phyloP scores from a whole-genome alignment of 2,888 invertebrate species.

The Mermis nigrescens region DNA sequence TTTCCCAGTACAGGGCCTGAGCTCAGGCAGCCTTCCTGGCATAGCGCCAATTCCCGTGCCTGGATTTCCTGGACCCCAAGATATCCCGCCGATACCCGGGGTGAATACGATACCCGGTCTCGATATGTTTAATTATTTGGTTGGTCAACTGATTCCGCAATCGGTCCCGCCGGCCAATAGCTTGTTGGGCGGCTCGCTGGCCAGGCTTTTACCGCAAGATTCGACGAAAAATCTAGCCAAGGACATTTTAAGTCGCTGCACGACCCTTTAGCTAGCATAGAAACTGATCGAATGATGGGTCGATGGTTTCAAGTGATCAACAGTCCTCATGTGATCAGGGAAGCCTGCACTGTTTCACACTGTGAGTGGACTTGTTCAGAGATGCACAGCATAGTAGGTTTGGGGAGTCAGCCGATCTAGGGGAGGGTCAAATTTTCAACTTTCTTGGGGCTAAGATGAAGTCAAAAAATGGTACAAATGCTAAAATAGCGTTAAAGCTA shows the following conservation, averaged over 20 bases:
- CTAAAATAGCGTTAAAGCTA: too few relatives aligned
- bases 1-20: constrained; percentile 19
- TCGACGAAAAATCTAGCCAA: constrained; percentile 29
- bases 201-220: constrained; percentile 28
- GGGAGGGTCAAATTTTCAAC: too few relatives aligned
- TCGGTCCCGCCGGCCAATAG: constrained; percentile 32
- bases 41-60: constrained; percentile 31
- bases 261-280: constrained; percentile 30
- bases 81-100: constrained; percentile 30
- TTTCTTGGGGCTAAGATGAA: too few relatives aligned
- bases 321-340: constrained; percentile 32
- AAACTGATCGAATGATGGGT: constrained; percentile 32
- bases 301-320: constrained; percentile 34
- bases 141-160: constrained; percentile 31
- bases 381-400: too few relatives aligned
- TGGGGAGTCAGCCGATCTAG: too few relatives aligned
- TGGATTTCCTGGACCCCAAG: constrained; percentile 26
- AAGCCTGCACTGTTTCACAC: constrained; percentile 32
- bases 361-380: too few relatives aligned
- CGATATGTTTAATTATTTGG: constrained; percentile 32
- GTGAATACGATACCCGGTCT: constrained; percentile 33
- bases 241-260: constrained; percentile 30
- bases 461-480: too few relatives aligned
- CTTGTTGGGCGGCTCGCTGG: constrained; percentile 30
- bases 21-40: constrained; percentile 25